phyloP scores from a whole-genome alignment of 2,888 invertebrate species.

The Lithodes maja region DNA sequence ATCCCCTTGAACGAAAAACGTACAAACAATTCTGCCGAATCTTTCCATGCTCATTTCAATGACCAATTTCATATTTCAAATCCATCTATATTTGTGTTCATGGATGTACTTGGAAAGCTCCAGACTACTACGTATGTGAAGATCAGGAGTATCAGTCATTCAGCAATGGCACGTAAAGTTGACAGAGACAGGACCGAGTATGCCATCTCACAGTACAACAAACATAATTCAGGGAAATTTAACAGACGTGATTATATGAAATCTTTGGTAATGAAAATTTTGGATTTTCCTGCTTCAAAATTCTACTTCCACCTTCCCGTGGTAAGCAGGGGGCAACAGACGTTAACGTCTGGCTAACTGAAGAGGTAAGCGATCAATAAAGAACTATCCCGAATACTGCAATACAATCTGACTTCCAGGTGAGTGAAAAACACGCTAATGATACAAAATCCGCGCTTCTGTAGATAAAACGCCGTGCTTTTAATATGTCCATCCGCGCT shows the following conservation, averaged over 20 bases:
- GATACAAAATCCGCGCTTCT: background rate
- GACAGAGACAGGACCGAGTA: background rate
- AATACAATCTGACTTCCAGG: too few relatives aligned
- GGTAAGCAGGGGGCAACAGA: constrained; percentile 3
- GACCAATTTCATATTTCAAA: constrained; percentile 10
- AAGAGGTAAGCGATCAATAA: background rate
- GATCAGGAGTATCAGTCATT: constrained; percentile 6
- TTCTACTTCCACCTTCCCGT: background rate
- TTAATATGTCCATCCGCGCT: constrained; percentile 4
- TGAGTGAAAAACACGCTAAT: constrained; percentile 14
- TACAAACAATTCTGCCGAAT: constrained; percentile 21
- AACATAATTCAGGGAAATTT: background rate
- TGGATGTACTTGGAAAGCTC: constrained; percentile 26
- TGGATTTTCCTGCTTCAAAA: background rate
- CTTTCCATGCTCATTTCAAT: constrained; percentile 37
- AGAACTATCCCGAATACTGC: too few relatives aligned
- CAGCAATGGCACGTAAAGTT: constrained; percentile 18
- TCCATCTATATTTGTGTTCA: constrained; percentile 28
- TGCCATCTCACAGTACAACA: background rate
- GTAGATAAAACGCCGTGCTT: background rate
- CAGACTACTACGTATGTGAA: constrained; percentile 25
- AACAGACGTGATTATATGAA: background rate
- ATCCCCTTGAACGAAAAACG: background rate
- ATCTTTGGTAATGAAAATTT: background rate
- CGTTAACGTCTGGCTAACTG: constrained; percentile 25